These are phyloP conservation scores for Agraylea sexmaculata DNA, from an alignment of 1,140 invertebrate species.

Conservation along the genomic window DNA sequence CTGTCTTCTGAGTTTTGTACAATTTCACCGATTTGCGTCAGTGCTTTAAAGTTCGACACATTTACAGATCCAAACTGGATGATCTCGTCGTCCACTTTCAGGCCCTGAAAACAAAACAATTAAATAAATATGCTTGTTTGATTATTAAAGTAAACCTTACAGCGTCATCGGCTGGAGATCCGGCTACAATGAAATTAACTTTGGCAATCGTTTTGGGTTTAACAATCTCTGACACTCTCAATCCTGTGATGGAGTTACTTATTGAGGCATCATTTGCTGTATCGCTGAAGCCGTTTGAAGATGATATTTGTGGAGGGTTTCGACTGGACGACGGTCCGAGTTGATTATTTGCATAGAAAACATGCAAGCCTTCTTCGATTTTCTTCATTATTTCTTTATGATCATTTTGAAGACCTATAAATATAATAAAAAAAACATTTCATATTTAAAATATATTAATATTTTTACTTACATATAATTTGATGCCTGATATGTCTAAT, in stretches of 20 bases:
- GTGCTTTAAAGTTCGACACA: slow-evolving; percentile 54
- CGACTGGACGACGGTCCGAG: slow-evolving; percentile 17
- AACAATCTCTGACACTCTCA: slow-evolving; percentile 2
- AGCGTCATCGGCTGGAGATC: slow-evolving; percentile 70
- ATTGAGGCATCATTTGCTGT: slow-evolving; percentile 11
- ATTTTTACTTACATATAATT: slow-evolving; percentile 68
- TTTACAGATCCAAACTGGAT: slow-evolving; percentile 77
- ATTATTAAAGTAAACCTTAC: slow-evolving; percentile 39
- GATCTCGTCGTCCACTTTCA: slow-evolving; percentile 60
- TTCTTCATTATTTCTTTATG: slow-evolving; percentile 72
- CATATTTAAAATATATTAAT: too few species aligned
- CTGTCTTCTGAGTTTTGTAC: slow-evolving; percentile 63
- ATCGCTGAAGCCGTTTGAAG: slow-evolving; percentile 6
- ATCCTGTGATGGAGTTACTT: slow-evolving; percentile 5
- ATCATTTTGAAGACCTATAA: slow-evolving; percentile 80
- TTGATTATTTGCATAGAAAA: slow-evolving; percentile 36
- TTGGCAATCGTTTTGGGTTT: slow-evolving; percentile 48
- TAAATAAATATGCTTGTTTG: not conserved
- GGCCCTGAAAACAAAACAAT: slow-evolving; percentile 48
- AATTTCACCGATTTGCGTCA: slow-evolving; percentile 55
- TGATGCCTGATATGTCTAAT: slow-evolving; percentile 74
- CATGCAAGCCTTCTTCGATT: slow-evolving; percentile 64
- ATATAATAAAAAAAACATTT: not conserved
- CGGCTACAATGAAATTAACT: slow-evolving; percentile 58
- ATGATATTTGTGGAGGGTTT: slow-evolving; percentile 1